phyloP scores from a whole-genome alignment of 1,140 invertebrate species.

The Panagrolaimus sp. region DNA sequence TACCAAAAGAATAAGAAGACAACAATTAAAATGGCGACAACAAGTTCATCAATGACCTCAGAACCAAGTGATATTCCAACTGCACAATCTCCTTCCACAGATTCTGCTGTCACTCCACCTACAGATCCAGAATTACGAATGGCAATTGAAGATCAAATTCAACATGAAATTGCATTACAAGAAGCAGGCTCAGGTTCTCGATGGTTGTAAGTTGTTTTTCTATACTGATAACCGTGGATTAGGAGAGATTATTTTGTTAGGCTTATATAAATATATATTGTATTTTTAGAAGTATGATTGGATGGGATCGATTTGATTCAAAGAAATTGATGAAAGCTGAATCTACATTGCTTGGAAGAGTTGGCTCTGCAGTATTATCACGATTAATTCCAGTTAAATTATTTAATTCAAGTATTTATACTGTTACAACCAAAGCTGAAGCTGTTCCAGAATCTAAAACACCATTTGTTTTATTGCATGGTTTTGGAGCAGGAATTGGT shows the following conservation, averaged over 20 bases:
- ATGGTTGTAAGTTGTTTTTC: not conserved
- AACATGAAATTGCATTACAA: not conserved
- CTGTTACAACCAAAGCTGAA: constrained; percentile 37
- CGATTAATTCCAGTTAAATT: constrained; percentile 43
- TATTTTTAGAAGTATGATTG: not conserved
- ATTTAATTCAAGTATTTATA: constrained; percentile 43
- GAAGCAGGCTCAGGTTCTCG: not conserved
- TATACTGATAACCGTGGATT: too few relatives aligned
- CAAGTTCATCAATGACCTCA: too few relatives aligned
- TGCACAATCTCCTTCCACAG: too few relatives aligned
- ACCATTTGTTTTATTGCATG: constrained; percentile 78
- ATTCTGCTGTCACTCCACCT: not conserved
- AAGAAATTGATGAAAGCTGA: constrained; percentile 31
- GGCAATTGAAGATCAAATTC: not conserved
- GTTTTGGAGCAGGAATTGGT: constrained; percentile 84
- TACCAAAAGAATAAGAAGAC: too few relatives aligned
- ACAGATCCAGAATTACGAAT: not conserved
- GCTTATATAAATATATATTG: not conserved
- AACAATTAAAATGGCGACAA: too few relatives aligned
- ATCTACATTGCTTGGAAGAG: constrained; percentile 23
- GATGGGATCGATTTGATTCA: not conserved
- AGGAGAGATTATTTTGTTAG: too few relatives aligned
- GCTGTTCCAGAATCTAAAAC: constrained; percentile 18
- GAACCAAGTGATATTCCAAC: too few relatives aligned
- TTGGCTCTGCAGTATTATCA: constrained; percentile 16